Base-by-base conservation (phyloP, 2,797 vertebrate species). In the Sorex maritimensis region DNA sequence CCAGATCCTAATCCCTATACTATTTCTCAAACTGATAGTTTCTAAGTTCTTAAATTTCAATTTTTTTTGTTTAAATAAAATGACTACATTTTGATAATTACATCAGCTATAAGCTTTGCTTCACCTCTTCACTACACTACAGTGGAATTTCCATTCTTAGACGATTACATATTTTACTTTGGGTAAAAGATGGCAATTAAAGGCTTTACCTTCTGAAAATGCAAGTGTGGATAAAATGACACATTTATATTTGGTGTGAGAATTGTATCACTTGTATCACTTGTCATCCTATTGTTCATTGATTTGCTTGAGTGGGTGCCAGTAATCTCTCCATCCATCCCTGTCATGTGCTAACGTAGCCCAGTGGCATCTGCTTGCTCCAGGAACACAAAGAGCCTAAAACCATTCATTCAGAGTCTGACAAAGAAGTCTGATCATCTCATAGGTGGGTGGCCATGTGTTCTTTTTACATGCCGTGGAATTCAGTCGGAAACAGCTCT, bases 161-260 rank as follows among this genome's bases (percentile, higher is more conserved):
- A 26, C 12, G 81, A 38, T 28, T 68, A 46, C 46, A 68, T 46
- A 74, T 44, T 44, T 78, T 74, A n/a, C 23, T 1, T 23, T 61
- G 75, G 23, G 28, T 73, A 81, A 65, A 17, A 61, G 19, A 63
- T 52, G 81, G 75, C 52, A 21, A 26, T 46, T 65, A 3, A 10
- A 55, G 80, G 24, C n/a, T 67, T 91, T 81, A 58, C 6, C 58
- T 90, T 86, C 49, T 81, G 41, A 4, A 74, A 90, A 81, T 5
- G 61, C 4, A 90, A 78, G 24, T n/a, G 3, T 34, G 49, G 83
- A 58, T 67, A 68, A 82, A 87, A 78, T 78, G 71, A 72, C 41
- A 69, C 14, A 88, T 24, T 8, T 69, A 78, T 11, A 23, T 83
- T 77, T 92, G 14, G 49, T 72, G 5, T 91, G 73, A 67, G 65